These are phyloP conservation scores for Geococcyx californianus DNA, from an alignment of 2,113 vertebrate species.

Conservation along the genomic window DNA sequence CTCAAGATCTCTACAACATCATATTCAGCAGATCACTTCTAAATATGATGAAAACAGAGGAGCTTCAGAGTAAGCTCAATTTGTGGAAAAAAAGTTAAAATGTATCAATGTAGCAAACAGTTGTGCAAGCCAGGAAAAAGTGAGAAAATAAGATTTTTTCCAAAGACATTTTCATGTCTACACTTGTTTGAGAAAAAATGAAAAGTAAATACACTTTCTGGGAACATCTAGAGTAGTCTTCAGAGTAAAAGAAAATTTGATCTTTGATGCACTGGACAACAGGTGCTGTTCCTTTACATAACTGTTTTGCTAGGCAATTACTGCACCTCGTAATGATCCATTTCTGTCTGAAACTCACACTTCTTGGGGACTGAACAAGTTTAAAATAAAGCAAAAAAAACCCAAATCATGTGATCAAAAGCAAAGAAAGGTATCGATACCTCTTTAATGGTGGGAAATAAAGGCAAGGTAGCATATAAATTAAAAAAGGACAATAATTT, in stretches of 20 bases:
- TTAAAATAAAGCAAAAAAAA: neutral
- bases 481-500: neutral
- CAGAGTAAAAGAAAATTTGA: neutral
- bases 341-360: neutral
- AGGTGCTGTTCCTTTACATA: neutral
- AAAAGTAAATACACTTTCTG: neutral
- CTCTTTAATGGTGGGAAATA: neutral
- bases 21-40: neutral
- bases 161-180: neutral
- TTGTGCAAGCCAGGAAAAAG: neutral
- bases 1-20: neutral
- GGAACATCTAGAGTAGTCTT: neutral
- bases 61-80: neutral
- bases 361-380: neutral
- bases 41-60: neutral
- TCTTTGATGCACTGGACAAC: neutral
- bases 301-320: neutral
- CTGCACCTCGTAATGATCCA: neutral
- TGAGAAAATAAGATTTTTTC: neutral
- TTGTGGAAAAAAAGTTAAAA: neutral
- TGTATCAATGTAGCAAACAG: neutral
- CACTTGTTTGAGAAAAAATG: neutral
- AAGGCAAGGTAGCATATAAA: neutral
- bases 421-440: neutral
- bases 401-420: neutral